Conservation (phyloP, 1,140 invertebrate species). For the Temnothorax longispinosus region DNA sequence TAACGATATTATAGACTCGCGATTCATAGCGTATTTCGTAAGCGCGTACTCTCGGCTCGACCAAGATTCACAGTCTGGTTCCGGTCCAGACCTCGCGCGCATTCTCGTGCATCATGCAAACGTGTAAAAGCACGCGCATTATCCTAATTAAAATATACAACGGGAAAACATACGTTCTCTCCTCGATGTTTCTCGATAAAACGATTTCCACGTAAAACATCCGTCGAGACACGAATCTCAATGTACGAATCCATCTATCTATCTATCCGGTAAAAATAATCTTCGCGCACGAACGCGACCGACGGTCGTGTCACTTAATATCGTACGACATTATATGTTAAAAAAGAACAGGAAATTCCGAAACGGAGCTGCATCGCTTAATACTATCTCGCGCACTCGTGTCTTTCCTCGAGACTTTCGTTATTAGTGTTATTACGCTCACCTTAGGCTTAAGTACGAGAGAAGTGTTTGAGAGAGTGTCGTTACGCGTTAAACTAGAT, state of each 20-base stretch:
- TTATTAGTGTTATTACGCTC: slow-evolving; percentile 53
- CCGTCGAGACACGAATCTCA: not conserved
- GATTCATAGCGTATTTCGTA: slow-evolving; percentile 20
- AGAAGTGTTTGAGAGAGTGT: slow-evolving; percentile 56
- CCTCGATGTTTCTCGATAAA: not conserved
- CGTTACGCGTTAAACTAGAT: not conserved
- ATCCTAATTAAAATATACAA: slow-evolving; percentile 2
- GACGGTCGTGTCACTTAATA: not conserved
- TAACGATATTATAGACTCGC: not conserved
- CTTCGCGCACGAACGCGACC: not conserved
- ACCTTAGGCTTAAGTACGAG: slow-evolving; percentile 70
- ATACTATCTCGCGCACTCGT: slow-evolving; percentile 21
- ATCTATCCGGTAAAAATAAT: slow-evolving; percentile 16
- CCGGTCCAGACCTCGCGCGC: not conserved
- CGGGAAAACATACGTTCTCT: not conserved
- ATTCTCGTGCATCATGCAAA: not conserved
- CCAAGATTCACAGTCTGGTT: not conserved
- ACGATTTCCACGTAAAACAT: not conserved
- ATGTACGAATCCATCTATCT: not conserved
- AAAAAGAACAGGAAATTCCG: slow-evolving; percentile 29
- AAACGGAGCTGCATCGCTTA: not conserved
- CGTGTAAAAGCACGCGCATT: not conserved
- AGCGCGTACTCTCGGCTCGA: slow-evolving; percentile 19
- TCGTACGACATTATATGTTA: slow-evolving; percentile 26
- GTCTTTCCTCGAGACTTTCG: not conserved